A percentile compares a stretch with the other conserved stretches of the same genome.
Conservation (phyloP, 2,113 vertebrate genomes). For the Formicarius rufipectus region DNA sequence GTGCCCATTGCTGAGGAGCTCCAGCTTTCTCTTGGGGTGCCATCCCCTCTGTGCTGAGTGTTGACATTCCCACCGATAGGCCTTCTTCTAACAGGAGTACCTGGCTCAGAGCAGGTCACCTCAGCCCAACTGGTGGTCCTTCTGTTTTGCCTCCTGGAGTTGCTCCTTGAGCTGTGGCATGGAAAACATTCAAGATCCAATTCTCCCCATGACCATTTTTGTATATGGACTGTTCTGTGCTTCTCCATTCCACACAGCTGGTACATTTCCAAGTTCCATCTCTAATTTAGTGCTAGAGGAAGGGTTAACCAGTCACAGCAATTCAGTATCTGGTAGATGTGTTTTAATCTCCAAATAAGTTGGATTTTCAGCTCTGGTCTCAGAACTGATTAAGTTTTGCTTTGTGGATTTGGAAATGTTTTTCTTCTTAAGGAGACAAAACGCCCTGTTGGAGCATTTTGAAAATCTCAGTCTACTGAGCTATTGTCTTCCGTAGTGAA, state of each 20-base stretch:
- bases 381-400: neutral
- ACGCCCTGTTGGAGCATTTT: neutral
- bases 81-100: neutral
- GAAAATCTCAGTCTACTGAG: neutral
- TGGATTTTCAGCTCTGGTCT: neutral
- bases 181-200: neutral
- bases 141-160: neutral
- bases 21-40: neutral
- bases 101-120: accelerated
- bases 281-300: neutral
- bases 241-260: neutral
- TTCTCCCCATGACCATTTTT: neutral
- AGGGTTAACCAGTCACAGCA: neutral
- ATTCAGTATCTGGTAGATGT: neutral
- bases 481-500: neutral
- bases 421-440: neutral
- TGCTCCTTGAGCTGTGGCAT: neutral
- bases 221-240: accelerated
- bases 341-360: neutral
- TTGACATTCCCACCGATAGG: neutral
- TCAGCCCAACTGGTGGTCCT: neutral
- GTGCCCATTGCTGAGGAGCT: neutral
- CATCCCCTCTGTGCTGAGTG: neutral
- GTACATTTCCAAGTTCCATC: neutral
- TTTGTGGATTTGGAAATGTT: neutral